phyloP scores from a whole-genome alignment of 1,140 invertebrate genomes.

The Trachelipus rathkii region DNA sequence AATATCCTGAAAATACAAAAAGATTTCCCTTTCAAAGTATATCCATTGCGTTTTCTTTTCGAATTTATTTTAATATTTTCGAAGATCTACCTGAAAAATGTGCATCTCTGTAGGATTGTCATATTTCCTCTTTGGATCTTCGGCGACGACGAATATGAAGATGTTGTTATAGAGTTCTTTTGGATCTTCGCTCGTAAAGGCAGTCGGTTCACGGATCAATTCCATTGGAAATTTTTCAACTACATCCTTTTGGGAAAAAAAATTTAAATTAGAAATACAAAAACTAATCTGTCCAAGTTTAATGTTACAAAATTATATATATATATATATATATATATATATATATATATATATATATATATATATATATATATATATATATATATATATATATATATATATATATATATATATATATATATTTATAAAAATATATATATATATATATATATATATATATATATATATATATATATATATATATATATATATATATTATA shows the following conservation, averaged over 20 bases:
- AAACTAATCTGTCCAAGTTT: too few species aligned
- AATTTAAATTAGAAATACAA: not conserved
- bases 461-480: not conserved
- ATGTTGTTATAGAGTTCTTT: constrained; percentile 98
- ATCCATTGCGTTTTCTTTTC: too few species aligned
- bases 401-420: constrained; percentile 11
- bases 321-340: constrained; percentile 14
- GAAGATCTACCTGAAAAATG: constrained; percentile 80
- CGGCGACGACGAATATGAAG: constrained; percentile 84
- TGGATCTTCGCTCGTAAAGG: constrained; percentile 91
- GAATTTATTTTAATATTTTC: too few species aligned
- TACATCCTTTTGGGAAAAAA: constrained; percentile 64
- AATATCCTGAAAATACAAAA: too few species aligned
- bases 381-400: constrained; percentile 11
- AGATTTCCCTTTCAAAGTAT: too few species aligned
- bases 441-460: not conserved
- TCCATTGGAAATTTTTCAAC: constrained; percentile 93
- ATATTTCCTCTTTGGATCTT: constrained; percentile 57
- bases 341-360: constrained; percentile 22
- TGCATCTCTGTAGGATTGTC: constrained; percentile 84
- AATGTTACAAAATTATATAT: too few species aligned
- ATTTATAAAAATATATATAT: not conserved
- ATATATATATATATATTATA: constrained; percentile 7
- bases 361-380: constrained; percentile 18
- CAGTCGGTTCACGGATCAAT: constrained; percentile 88